Evolutionary conservation across 1,140 invertebrate genomes (phyloP).

Genomic region (Leguminivora glycinivorella): DNA sequence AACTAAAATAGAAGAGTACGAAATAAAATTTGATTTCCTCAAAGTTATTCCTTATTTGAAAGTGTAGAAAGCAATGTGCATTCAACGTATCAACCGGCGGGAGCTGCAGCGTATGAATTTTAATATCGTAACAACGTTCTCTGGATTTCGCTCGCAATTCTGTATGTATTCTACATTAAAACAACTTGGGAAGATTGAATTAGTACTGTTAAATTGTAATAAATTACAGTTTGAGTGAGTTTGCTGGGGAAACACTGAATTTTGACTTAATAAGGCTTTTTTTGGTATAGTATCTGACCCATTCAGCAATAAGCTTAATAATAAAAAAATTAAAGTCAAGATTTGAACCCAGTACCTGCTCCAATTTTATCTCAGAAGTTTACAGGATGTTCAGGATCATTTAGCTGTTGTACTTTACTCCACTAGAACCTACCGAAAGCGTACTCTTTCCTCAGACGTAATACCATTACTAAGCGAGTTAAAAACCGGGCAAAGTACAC

Average conservation of each 20-base stretch:
- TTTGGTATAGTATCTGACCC: too few relatives aligned
- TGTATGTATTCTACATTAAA: slow-evolving; percentile 5
- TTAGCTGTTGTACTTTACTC: too few relatives aligned
- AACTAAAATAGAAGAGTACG: too few relatives aligned
- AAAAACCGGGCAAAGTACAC: not conserved
- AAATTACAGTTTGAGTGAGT: not conserved
- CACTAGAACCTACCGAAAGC: too few relatives aligned
- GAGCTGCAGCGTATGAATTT: slow-evolving; percentile 2
- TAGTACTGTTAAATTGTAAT: not conserved
- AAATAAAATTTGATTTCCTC: not conserved
- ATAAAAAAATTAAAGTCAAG: too few relatives aligned
- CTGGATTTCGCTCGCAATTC: not conserved
- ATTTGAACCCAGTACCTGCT: too few relatives aligned
- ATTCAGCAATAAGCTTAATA: too few relatives aligned
- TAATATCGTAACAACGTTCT: not conserved
- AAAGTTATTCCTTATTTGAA: not conserved
- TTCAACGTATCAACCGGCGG: slow-evolving; percentile 1
- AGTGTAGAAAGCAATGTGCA: slow-evolving; percentile 14
- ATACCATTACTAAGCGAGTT: not conserved
- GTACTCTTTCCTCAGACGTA: not conserved
- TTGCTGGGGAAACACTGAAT: not conserved
- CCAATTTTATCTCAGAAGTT: too few relatives aligned
- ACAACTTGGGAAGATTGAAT: not conserved
- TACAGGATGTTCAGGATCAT: too few relatives aligned
- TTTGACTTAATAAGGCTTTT: not conserved